Evolutionary conservation across 2,797 vertebrate genomes (phyloP).

Genomic region (Cercopithecus diana): DNA sequence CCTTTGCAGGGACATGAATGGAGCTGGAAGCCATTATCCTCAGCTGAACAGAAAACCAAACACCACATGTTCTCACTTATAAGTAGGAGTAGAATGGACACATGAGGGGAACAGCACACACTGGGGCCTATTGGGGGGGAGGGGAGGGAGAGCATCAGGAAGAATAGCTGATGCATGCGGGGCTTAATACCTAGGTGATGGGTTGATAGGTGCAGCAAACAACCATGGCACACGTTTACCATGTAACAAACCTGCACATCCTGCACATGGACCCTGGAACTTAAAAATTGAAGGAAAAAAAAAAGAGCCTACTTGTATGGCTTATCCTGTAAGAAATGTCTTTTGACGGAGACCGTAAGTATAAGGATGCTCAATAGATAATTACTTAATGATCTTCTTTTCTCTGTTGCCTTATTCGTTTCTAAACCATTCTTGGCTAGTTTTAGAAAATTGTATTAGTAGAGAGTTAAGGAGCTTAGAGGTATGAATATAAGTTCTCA

Average conservation of each 20-base stretch:
- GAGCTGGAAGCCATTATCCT: not conserved
- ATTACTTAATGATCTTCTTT: not conserved
- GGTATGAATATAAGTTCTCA: not conserved
- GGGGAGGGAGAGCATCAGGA: not conserved
- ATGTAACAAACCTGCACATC: not conserved
- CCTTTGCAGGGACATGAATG: not conserved
- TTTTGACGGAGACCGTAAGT: not conserved
- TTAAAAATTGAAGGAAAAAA: not conserved
- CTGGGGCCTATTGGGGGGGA: rapidly evolving
- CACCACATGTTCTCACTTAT: not conserved
- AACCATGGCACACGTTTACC: not conserved
- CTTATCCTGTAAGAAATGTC: not conserved
- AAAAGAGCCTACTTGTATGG: not conserved
- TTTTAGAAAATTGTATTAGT: not conserved
- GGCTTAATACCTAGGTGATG: not conserved
- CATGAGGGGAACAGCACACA: not conserved
- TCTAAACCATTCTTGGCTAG: not conserved
- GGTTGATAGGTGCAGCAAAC: not conserved
- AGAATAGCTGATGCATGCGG: not conserved
- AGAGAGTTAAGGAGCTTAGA: not conserved
- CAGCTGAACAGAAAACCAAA: not conserved
- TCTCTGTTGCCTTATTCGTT: not conserved
- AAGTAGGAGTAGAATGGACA: not conserved
- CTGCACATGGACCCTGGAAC: not conserved
- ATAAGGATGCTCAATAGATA: not conserved